These are phyloP conservation scores for Eledona agricola DNA, from an alignment of 2,888 invertebrate genomes.

Conservation along the genomic window DNA sequence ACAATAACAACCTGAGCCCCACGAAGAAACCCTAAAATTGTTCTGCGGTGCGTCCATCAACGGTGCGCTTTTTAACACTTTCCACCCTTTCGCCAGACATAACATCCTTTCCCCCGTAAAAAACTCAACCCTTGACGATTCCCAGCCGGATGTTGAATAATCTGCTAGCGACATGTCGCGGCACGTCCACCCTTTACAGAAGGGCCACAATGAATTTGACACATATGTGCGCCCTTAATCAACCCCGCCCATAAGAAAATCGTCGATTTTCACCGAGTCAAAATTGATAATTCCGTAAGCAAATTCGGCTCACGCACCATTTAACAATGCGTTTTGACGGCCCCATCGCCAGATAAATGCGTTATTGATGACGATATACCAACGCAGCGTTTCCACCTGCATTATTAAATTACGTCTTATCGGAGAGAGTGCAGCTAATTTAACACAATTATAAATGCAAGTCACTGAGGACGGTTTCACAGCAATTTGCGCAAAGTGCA, in stretches of 20 bases:
- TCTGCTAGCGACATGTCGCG: slow-evolving; percentile 16
- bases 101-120: slow-evolving; percentile 29
- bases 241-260: too few relatives aligned
- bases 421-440: slow-evolving; percentile 53
- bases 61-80: slow-evolving; percentile 33
- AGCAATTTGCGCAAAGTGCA: slow-evolving; percentile 24
- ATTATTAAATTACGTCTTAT: slow-evolving; percentile 54
- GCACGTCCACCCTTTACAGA: slow-evolving; percentile 28
- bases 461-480: slow-evolving; percentile 40
- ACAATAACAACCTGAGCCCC: too few relatives aligned
- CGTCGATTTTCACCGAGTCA: too few relatives aligned
- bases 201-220: too few relatives aligned
- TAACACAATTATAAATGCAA: slow-evolving; percentile 57
- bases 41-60: slow-evolving; percentile 16
- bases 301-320: slow-evolving; percentile 22
- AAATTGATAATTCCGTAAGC: too few relatives aligned
- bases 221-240: too few relatives aligned
- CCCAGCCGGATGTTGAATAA: slow-evolving; percentile 27
- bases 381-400: slow-evolving; percentile 41
- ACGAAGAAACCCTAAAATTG: too few relatives aligned
- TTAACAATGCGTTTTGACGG: slow-evolving; percentile 29
- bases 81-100: slow-evolving; percentile 34
- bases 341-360: slow-evolving; percentile 24
- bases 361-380: slow-evolving; percentile 40
- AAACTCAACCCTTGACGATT: slow-evolving; percentile 11